Base-by-base conservation (phyloP, 2,797 vertebrate species). In the Karalla daura region DNA sequence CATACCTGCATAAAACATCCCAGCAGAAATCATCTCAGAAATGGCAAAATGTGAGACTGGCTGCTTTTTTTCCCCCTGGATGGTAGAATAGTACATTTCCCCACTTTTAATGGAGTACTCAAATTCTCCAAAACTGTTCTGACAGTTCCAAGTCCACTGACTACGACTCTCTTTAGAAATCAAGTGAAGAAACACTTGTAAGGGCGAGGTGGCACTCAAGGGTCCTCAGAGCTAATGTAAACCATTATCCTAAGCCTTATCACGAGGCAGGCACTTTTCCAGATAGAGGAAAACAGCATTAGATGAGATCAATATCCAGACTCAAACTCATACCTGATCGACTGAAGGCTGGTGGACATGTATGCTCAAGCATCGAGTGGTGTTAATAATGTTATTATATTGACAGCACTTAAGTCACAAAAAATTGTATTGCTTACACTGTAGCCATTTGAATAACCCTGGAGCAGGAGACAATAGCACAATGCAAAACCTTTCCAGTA, bases 241-340 rank as follows among this genome's bases (percentile, higher is more conserved):
- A 25, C 10, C 18, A 20, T 17, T 32, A 23, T 55, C 61, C 43
- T 21, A 43, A 20, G 15, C 14, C 21, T 45, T 69, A 15, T 58
- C 52, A 56, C 49, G 35, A n/a, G n/a, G n/a, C n/a, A n/a, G n/a
- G 56, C 21, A 44, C 44, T 37, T 35, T 6, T 30, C 21, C 27
- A 65, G 45, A 32, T 12, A 58, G 41, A 66, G 32, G 40, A 45
- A 35, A 51, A 41, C 58, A 63, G 37, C 23, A 54, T 28, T 13
- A 69, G 24, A 52, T 35, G 18, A 23, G 20, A 43, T 44, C 30
- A 28, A 58, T 50, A 37, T 37, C 37, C 33, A 49, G 23, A 59
- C 55, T 36, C 35, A 67, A 60, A 39, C 7, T 11, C 23, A 25
- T 7, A 30, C 12, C 55, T 49, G 40, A 40, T 1, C 60, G 49